These are phyloP conservation scores for Harpagifer antarcticus DNA, from an alignment of 2,797 vertebrate genomes.

Conservation along the genomic window DNA sequence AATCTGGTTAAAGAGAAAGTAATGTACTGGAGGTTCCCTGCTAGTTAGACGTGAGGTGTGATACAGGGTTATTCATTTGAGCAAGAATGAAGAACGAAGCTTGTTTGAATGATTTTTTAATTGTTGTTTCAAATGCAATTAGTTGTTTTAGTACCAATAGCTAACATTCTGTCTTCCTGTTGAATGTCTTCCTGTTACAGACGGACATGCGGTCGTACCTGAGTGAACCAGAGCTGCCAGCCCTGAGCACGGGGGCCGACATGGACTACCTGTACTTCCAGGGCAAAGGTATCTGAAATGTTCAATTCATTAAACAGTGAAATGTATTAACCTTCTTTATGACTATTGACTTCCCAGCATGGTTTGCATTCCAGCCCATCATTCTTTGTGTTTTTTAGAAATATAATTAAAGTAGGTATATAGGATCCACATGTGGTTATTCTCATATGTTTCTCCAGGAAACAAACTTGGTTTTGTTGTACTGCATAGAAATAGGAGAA, in stretches of 20 bases:
- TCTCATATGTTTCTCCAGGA: neutral
- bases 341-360: neutral
- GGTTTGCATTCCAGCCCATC: neutral
- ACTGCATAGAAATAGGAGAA: neutral
- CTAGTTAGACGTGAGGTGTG: no score
- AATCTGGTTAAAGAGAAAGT: no score
- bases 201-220: slow-evolving; percentile 91
- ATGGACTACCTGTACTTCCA: slow-evolving; percentile 89
- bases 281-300: slow-evolving; percentile 84
- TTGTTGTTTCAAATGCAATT: no score
- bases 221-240: slow-evolving; percentile 93
- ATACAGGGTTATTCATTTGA: no score
- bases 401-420: no score
- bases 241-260: slow-evolving; percentile 77
- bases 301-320: neutral
- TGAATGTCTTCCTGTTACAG: slow-evolving; percentile 69
- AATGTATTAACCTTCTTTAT: neutral
- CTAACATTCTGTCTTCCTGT: neutral
- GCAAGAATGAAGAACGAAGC: no score
- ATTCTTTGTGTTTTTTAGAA: no score
- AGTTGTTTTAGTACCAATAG: no score
- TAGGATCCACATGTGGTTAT: neutral
- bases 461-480: neutral
- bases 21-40: no score
- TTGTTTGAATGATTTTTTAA: no score